These are phyloP conservation scores for Cyclargus thomasi DNA, from an alignment of 1,140 invertebrate genomes.

Conservation along the genomic window DNA sequence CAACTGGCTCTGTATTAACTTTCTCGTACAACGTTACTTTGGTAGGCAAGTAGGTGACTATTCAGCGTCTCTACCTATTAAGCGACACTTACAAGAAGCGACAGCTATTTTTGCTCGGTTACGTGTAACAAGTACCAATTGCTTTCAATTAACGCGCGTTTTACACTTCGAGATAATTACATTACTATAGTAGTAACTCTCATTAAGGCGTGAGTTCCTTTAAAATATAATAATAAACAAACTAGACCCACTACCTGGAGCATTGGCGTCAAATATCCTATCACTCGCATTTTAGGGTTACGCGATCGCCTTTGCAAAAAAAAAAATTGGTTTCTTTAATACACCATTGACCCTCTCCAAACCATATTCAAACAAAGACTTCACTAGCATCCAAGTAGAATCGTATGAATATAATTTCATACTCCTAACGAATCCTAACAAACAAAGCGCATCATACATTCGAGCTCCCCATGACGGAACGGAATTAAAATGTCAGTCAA, in stretches of 20 bases:
- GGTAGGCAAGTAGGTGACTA: too few species aligned
- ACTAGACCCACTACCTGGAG: background rate
- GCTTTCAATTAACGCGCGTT: background rate
- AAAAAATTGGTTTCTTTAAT: background rate
- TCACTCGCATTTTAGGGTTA: too few species aligned
- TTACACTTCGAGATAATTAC: background rate
- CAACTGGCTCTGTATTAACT: too few species aligned
- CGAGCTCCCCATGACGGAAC: conserved; percentile 50
- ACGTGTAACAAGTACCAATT: background rate
- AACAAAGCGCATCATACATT: conserved; percentile 25
- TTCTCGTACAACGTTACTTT: too few species aligned
- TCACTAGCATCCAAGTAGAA: too few species aligned
- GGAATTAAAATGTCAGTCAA: conserved; percentile 74
- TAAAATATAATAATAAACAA: background rate
- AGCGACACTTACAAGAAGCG: background rate
- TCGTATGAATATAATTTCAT: background rate
- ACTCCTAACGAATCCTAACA: background rate
- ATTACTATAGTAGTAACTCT: background rate
- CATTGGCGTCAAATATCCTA: background rate
- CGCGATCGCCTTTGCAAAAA: too few species aligned
- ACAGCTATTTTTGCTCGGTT: background rate
- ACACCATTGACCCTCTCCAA: background rate
- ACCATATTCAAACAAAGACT: too few species aligned
- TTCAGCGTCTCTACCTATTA: background rate
- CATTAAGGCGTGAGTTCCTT: background rate